phyloP scores from a whole-genome alignment of 2,888 invertebrate genomes.

The Polyploca ridens region DNA sequence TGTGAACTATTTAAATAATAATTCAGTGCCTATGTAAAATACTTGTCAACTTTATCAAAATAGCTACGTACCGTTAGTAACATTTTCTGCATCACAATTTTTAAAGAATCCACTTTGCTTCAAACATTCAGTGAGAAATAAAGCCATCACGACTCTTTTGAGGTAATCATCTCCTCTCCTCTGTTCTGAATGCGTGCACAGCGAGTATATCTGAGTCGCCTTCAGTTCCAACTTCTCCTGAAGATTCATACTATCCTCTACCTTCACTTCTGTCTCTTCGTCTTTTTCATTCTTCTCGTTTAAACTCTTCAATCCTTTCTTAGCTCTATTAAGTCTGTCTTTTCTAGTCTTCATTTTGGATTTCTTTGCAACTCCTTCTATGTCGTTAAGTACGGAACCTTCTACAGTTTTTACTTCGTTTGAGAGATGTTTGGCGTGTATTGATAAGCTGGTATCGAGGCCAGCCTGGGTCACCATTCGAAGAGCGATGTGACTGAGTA shows the following conservation, averaged over 20 bases:
- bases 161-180: constrained; percentile 88
- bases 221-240: constrained; percentile 66
- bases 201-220: constrained; percentile 82
- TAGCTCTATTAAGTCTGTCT: constrained; percentile 70
- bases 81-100: constrained; percentile 53
- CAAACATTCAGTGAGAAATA: constrained; percentile 89
- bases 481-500: constrained; percentile 89
- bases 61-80: constrained; percentile 47
- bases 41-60: too few relatives aligned
- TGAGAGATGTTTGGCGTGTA: constrained; percentile 71
- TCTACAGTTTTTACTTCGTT: constrained; percentile 62
- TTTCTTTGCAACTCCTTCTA: constrained; percentile 70
- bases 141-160: constrained; percentile 90
- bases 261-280: constrained; percentile 53
- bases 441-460: constrained; percentile 72
- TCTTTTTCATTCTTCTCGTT: constrained; percentile 54
- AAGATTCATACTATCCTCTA: constrained; percentile 58
- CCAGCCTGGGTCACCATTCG: constrained; percentile 90
- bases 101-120: constrained; percentile 88
- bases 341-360: constrained; percentile 73
- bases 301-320: constrained; percentile 62
- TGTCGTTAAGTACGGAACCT: constrained; percentile 63
- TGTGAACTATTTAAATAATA: background rate
- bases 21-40: too few relatives aligned
- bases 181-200: constrained; percentile 87